Base-by-base conservation (phyloP, 2,888 invertebrate species). In the Hirtodrosophila duncani region DNA sequence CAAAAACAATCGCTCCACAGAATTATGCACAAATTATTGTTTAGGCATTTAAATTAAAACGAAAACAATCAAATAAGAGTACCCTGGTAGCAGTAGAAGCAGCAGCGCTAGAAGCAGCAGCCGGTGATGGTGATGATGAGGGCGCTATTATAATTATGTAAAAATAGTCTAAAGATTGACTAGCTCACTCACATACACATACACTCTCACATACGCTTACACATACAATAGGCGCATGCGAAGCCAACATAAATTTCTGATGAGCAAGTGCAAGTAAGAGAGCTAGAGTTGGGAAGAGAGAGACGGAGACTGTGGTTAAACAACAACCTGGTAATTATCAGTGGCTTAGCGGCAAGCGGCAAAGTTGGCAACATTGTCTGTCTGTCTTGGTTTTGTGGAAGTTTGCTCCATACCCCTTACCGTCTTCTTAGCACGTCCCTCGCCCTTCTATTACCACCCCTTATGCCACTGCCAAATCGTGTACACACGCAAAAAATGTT, bases 131-230 rank as follows among this genome's bases (percentile, higher is more conserved):
- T n/a, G n/a, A n/a, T n/a, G n/a, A n/a, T n/a, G n/a, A n/a, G n/a
- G n/a, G 68, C 66, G 69, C 80, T 78, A 79, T 72, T 78, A 81
- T 81, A 81, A 74, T 74, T 74, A 74, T 74, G 81, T 81, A 74
- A 81, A 74, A 74, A 66, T 79, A 60, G 79, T 74, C 75, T 78
- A 74, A 80, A 74, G 72, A 81, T 74, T 81, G 79, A 74, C 79
- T 74, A 81, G 72, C 78, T 50, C 48, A 29, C 50, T 52, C 23
- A 38, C 44, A 44, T 30, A 30, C 38, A 42, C 39, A 34, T 43
- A 43, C 41, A 45, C 48, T 41, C 30, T 36, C 23, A 55, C 14
- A 24, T 16, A 48, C 20, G 34, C 14, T 6, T 26, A 41, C 20
- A 50, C 24, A 10, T 13, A 4, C 31, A 9, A 17, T 33, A 52